Conservation (phyloP, 92 coral and sea anemone species). For the Phenganax stokvisi region DNA sequence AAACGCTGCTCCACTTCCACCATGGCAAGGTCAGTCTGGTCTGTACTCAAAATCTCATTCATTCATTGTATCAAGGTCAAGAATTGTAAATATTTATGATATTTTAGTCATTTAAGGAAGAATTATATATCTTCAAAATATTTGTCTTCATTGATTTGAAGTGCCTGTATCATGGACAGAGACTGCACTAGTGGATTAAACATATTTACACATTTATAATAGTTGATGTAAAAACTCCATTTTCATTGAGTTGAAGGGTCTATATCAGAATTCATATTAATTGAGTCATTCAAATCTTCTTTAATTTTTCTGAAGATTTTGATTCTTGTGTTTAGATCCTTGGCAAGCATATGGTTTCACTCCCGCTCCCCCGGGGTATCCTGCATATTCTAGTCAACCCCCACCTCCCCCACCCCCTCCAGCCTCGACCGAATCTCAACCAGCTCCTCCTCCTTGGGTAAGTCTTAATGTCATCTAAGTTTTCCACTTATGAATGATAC, state of each 20-base stretch:
- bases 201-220: too few species aligned
- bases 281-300: neutral
- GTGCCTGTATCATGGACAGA: too few species aligned
- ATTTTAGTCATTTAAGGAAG: too few species aligned
- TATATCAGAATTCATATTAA: neutral
- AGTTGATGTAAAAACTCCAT: too few species aligned
- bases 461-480: neutral
- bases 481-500: too few species aligned
- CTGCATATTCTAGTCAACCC: constrained; percentile 57
- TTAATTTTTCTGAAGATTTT: neutral
- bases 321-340: constrained; percentile 14
- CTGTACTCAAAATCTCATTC: neutral
- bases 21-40: constrained; percentile 33
- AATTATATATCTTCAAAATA: too few species aligned
- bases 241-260: too few species aligned
- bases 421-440: constrained; percentile 54
- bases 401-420: constrained; percentile 85
- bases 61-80: too few species aligned
- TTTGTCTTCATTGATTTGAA: too few species aligned
- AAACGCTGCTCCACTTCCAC: constrained; percentile 44
- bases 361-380: constrained; percentile 60
- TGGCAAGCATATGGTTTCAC: constrained; percentile 33
- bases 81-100: too few species aligned
- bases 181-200: too few species aligned
- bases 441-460: constrained; percentile 84